phyloP scores from a whole-genome alignment of 2,113 vertebrate genomes.

The Climacteris rufus region DNA sequence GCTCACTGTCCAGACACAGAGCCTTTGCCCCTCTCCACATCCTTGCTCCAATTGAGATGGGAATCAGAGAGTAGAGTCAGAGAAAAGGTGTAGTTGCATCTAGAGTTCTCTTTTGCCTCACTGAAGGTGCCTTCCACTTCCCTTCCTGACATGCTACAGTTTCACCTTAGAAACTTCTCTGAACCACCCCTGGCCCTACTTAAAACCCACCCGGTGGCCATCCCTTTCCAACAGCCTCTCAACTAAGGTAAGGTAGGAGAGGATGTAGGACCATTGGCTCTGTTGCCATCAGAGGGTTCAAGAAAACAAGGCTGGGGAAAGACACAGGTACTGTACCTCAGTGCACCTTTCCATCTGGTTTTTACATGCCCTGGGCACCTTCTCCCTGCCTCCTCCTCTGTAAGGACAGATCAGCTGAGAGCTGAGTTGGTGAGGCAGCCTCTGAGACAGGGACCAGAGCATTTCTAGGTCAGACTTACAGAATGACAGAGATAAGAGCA shows the following conservation, averaged over 20 bases:
- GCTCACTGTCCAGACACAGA: neutral
- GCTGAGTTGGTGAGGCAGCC: neutral
- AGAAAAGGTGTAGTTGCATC: neutral
- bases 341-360: neutral
- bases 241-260: neutral
- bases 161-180: neutral
- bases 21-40: neutral
- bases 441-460: neutral
- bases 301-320: neutral
- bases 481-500: neutral
- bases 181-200: neutral
- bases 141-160: neutral
- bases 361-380: neutral
- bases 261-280: neutral
- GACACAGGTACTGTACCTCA: neutral
- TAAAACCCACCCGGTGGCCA: neutral
- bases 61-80: neutral
- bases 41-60: neutral
- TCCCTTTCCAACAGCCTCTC: neutral
- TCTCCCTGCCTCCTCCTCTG: neutral
- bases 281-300: neutral
- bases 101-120: neutral
- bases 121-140: neutral
- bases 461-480: neutral
- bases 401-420: neutral